Conservation (phyloP, 2,113 vertebrate genomes). For the Sylvia atricapilla region DNA sequence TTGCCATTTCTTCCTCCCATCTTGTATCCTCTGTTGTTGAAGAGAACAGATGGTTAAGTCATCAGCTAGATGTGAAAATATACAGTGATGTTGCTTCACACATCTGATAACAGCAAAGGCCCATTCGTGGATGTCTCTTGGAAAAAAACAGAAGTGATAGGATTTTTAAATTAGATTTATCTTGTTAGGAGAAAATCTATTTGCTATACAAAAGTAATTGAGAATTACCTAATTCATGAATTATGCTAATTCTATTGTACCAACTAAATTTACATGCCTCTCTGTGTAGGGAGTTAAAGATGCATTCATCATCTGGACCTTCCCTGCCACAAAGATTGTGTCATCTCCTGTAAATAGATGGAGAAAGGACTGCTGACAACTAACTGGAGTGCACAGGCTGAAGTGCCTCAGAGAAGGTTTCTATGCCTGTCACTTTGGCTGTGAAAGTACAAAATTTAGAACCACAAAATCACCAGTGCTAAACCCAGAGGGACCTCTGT, state of each 20-base stretch:
- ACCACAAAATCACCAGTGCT: not conserved
- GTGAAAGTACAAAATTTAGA: not conserved
- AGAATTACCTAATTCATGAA: not conserved
- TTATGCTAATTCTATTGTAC: not conserved
- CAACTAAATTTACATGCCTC: not conserved
- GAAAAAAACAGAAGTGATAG: not conserved
- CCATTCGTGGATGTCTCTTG: not conserved
- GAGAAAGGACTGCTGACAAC: not conserved
- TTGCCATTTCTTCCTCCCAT: not conserved
- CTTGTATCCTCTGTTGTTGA: not conserved
- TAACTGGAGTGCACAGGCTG: not conserved
- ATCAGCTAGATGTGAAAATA: constrained; percentile 54
- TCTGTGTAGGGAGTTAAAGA: not conserved
- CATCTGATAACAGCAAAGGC: constrained; percentile 29
- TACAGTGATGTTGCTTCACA: constrained; percentile 38
- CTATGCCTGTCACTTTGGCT: not conserved
- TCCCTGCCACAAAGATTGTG: not conserved
- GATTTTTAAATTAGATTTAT: constrained; percentile 13
- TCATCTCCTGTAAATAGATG: not conserved
- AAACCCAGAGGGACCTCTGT: not conserved
- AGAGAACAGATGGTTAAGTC: constrained; percentile 56
- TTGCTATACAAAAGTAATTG: not conserved
- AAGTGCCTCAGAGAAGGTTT: not conserved
- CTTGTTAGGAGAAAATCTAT: not conserved
- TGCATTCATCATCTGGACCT: not conserved